Evolutionary conservation across 2,113 vertebrate genomes (phyloP).

Genomic region (Nyctibius bracteatus): DNA sequence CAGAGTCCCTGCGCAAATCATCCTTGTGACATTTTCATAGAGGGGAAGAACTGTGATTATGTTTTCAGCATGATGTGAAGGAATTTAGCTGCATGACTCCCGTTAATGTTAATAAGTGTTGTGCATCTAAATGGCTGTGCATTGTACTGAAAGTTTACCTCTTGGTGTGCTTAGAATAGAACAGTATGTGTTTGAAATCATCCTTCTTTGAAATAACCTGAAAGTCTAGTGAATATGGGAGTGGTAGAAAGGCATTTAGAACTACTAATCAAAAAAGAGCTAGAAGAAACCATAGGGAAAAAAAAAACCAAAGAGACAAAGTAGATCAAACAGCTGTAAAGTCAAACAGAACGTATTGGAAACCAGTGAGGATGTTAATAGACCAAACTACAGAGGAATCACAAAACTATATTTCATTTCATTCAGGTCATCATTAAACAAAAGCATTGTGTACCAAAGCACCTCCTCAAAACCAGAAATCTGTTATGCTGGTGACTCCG

Average conservation of each 20-base stretch:
- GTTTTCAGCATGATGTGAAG: not conserved
- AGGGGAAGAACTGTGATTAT: not conserved
- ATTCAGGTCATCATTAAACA: not conserved
- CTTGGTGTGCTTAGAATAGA: not conserved
- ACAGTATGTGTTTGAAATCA: not conserved
- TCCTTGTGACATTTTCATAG: not conserved
- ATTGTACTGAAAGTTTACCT: not conserved
- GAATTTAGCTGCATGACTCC: not conserved
- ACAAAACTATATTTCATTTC: not conserved
- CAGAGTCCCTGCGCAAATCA: not conserved
- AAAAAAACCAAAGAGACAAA: not conserved
- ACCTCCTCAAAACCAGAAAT: not conserved
- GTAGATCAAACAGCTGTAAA: not conserved
- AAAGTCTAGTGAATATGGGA: not conserved
- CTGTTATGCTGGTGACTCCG: not conserved
- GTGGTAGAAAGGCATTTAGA: not conserved
- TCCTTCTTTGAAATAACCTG: conserved; percentile 9
- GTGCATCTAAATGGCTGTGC: not conserved
- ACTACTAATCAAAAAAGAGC: not conserved
- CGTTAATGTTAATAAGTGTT: not conserved
- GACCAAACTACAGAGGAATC: not conserved
- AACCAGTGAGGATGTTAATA: not conserved
- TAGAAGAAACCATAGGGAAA: not conserved
- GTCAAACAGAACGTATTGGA: not conserved
- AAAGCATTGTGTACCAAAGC: not conserved